phyloP scores from a whole-genome alignment of 2,888 invertebrate species.

The Amorpha juglandis region DNA sequence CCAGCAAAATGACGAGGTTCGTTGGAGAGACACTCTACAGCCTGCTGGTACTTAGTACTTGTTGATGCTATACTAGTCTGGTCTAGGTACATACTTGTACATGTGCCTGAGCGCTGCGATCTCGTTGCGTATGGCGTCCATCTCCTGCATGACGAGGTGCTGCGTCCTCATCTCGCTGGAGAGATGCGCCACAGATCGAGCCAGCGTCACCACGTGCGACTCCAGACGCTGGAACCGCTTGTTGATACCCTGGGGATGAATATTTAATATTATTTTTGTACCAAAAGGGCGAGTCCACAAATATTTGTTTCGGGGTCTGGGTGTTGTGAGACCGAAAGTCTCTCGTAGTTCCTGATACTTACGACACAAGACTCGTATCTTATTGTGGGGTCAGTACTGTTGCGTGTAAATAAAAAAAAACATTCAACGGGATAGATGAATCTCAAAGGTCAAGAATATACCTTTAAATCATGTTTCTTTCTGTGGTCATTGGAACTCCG shows the following conservation, averaged over 20 bases:
- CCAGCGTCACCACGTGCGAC: conserved; percentile 95
- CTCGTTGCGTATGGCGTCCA: conserved; percentile 93
- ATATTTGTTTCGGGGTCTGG: too few species aligned
- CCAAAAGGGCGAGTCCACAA: not conserved
- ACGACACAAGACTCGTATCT: too few species aligned
- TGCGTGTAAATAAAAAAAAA: too few species aligned
- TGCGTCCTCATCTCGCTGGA: conserved; percentile 96
- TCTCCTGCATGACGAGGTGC: conserved; percentile 94
- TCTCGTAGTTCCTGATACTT: too few species aligned
- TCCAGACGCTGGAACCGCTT: conserved; percentile 94
- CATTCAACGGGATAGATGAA: too few species aligned
- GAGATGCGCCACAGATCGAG: conserved; percentile 94
- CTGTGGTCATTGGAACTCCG: conserved; percentile 87
- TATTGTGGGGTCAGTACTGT: too few species aligned
- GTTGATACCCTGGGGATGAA: conserved; percentile 87
- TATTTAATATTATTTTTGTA: too few species aligned
- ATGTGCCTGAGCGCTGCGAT: conserved; percentile 90
- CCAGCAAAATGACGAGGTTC: too few species aligned
- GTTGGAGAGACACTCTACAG: too few species aligned
- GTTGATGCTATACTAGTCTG: too few species aligned
- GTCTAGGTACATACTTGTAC: conserved; percentile 70
- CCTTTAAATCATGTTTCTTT: conserved; percentile 90
- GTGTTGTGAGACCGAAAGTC: too few species aligned
- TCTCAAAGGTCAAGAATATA: conserved; percentile 47
- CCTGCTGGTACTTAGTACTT: too few species aligned